Percentiles rank a stretch among this genome's conserved stretches.
Conservation (phyloP, 1,140 invertebrate species). For the Drosophila arawakana region DNA sequence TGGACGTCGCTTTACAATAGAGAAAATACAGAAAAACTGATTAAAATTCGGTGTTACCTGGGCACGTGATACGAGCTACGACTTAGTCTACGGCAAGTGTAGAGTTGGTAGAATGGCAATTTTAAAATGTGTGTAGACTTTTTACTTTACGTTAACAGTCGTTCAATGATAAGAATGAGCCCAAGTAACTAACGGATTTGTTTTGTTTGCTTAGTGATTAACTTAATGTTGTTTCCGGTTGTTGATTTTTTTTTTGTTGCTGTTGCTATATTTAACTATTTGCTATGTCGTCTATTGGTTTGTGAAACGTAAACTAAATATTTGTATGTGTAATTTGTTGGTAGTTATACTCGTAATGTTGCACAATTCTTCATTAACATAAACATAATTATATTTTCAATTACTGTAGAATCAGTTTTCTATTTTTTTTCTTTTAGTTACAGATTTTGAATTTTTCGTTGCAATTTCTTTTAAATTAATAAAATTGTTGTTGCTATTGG, state of each 20-base stretch:
- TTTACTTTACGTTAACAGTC: slow-evolving; percentile 13
- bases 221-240: slow-evolving; percentile 25
- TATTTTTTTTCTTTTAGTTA: neutral
- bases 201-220: slow-evolving; percentile 29
- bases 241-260: slow-evolving; percentile 8
- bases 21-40: slow-evolving; percentile 30
- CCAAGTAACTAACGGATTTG: slow-evolving; percentile 24
- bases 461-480: slow-evolving; percentile 1
- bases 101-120: slow-evolving; percentile 20
- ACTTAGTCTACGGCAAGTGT: slow-evolving; percentile 38
- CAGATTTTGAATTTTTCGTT: slow-evolving; percentile 15
- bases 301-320: slow-evolving; percentile 30
- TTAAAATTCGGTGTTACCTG: slow-evolving; percentile 36
- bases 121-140: slow-evolving; percentile 5
- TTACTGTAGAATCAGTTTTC: slow-evolving; percentile 3
- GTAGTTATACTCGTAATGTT: slow-evolving; percentile 38
- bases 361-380: slow-evolving; percentile 30
- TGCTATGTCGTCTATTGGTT: slow-evolving; percentile 40
- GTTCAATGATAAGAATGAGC: slow-evolving; percentile 7
- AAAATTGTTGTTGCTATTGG: slow-evolving; percentile 22
- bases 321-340: slow-evolving; percentile 19
- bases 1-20: slow-evolving; percentile 40
- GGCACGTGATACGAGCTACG: neutral
- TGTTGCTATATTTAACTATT: slow-evolving; percentile 29
- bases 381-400: slow-evolving; percentile 15